Evolutionary conservation across 2,888 invertebrate species (phyloP), one percentile per base, ranked within the genome.

Genomic region (Nycteola revayana): DNA sequence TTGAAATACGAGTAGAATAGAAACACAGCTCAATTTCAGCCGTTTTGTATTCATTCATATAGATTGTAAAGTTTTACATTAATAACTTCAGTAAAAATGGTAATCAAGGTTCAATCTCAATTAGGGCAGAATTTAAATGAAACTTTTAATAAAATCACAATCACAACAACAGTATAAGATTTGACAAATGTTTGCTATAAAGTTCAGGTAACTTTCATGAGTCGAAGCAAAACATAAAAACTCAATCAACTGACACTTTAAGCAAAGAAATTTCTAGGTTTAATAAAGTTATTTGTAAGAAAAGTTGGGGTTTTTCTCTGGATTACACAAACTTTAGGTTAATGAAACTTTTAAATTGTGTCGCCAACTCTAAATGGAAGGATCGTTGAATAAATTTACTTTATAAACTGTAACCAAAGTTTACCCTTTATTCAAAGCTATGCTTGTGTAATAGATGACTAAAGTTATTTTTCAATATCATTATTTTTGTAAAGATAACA

Each of bases 221-320:
- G 27, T 32, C 34, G 24, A 39, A 32, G 25, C 22, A 34, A 39
- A 44, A 35, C 39, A 40, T 43, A 43, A 26, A 29, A 36, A 41
- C 33, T 45, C 45, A 37, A 37, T 42, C 32, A 21, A 41, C 32
- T 34, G 35, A 33, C 42, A 27, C 37, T 35, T 36, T 29, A 22
- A 29, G 14, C 11, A 7, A 41, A 10, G 6, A 23, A 43, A 27
- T 21, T 37, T 24, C 2, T 10, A 27, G 11, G 37, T 33, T 36
- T 32, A 39, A 35, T 30, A 35, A 23, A 36, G 24, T 36, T 36
- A 45, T 49, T 49, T 43, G 30, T 25, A 38, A 39, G 34, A 32
- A 47, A 44, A 31, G 20, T 29, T 25, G 10, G 17, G 7, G 5
- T 25, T 27, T 29, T 28, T 9, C 20, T 17, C 20, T 25, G 18